phyloP scores from a whole-genome alignment of 2,888 invertebrate genomes.

The Callyntrura guangdongensis region DNA sequence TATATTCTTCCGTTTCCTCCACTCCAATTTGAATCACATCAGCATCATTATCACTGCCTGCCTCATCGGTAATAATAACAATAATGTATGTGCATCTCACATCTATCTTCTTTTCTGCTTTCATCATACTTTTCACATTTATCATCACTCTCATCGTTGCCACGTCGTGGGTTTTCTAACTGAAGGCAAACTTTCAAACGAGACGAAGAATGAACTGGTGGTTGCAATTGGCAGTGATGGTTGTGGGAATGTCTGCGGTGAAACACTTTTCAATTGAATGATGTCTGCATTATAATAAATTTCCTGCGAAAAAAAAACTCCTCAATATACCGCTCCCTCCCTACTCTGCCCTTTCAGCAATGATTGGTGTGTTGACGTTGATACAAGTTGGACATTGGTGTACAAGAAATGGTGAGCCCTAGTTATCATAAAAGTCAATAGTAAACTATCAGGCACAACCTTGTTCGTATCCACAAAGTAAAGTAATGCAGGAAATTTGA shows the following conservation, averaged over 20 bases:
- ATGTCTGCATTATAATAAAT: conserved; percentile 56
- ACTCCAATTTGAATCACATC: conserved; percentile 17
- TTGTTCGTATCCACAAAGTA: not conserved
- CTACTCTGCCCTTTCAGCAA: not conserved
- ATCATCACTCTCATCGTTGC: not conserved
- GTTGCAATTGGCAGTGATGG: conserved; percentile 22
- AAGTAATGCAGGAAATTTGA: conserved; percentile 36
- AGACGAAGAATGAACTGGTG: not conserved
- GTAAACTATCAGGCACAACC: not conserved
- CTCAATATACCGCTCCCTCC: too few relatives aligned
- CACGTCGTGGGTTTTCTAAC: not conserved
- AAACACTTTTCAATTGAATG: not conserved
- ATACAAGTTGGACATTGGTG: not conserved
- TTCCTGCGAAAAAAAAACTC: conserved; percentile 41
- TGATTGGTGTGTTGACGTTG: not conserved
- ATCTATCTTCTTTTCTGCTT: not conserved
- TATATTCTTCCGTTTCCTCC: not conserved
- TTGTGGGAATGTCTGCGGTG: conserved; percentile 15
- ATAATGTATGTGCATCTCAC: not conserved
- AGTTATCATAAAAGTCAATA: not conserved
- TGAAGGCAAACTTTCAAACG: not conserved
- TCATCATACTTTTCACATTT: not conserved
- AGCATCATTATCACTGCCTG: not conserved
- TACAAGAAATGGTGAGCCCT: not conserved
- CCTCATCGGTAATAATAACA: not conserved